Evolutionary conservation across 2,113 vertebrate species (phyloP).

Genomic region (Struthidea cinerea): DNA sequence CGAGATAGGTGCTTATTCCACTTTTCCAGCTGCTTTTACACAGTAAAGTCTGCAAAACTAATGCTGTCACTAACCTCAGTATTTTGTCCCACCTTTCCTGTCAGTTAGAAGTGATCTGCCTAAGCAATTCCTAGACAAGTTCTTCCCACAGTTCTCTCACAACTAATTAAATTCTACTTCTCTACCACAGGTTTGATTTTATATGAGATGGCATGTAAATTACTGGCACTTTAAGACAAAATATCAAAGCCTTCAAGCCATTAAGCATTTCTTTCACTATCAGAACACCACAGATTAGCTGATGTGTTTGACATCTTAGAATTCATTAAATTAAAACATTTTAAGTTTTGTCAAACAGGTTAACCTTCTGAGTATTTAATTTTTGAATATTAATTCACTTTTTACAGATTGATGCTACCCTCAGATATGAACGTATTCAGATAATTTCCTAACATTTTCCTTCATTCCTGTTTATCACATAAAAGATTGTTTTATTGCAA

Average conservation of each 20-base stretch:
- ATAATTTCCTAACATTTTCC: neutral
- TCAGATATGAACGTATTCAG: neutral
- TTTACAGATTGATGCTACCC: slow-evolving; percentile 9
- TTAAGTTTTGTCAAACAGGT: neutral
- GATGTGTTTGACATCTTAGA: neutral
- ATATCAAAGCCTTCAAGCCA: neutral
- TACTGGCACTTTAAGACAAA: neutral
- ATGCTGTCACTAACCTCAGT: neutral
- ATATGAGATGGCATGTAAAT: neutral
- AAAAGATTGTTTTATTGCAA: neutral
- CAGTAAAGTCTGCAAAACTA: neutral
- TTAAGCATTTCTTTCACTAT: neutral
- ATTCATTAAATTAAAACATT: neutral
- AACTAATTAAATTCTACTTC: slow-evolving; percentile 3
- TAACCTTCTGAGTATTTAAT: neutral
- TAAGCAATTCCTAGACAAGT: neutral
- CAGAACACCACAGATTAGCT: neutral
- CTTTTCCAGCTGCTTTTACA: neutral
- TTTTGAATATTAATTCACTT: neutral
- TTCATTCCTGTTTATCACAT: neutral
- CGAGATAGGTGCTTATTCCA: neutral
- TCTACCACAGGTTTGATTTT: slow-evolving; percentile 20
- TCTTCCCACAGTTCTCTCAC: neutral
- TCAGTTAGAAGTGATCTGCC: neutral
- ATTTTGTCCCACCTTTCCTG: neutral